Conservation (phyloP, 1,140 invertebrate species). For the Lutraria rhynchaena region DNA sequence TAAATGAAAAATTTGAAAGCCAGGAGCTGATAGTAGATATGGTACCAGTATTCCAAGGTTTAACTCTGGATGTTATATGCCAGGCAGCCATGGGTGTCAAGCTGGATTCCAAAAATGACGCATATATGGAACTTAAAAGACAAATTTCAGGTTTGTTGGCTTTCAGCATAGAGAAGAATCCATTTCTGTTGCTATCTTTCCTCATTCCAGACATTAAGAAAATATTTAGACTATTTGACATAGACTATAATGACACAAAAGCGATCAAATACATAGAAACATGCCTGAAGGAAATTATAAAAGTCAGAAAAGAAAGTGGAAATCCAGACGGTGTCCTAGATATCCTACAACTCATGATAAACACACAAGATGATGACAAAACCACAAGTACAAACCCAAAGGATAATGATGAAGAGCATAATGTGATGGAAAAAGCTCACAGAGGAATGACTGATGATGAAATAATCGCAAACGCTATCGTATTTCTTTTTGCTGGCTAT, state of each 20-base stretch:
- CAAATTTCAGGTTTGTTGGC: constrained; percentile 25
- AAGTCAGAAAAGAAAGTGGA: constrained; percentile 29
- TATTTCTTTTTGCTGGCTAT: constrained; percentile 88
- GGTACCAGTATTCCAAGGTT: constrained; percentile 25
- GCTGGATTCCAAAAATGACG: constrained; percentile 9
- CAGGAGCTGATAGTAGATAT: constrained; percentile 7
- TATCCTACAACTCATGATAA: constrained; percentile 54
- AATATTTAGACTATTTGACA: constrained; percentile 38
- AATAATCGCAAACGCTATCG: constrained; percentile 86
- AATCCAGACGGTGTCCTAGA: constrained; percentile 17
- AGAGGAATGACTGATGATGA: constrained; percentile 82
- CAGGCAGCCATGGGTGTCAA: constrained; percentile 34
- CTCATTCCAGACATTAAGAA: constrained; percentile 39
- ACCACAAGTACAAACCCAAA: background rate
- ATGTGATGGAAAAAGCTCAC: constrained; percentile 73
- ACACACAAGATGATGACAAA: constrained; percentile 17
- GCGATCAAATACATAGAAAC: constrained; percentile 30
- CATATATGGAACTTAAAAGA: constrained; percentile 15
- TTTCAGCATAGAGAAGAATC: constrained; percentile 47
- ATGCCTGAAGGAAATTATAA: constrained; percentile 12
- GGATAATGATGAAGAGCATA: background rate
- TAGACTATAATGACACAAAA: constrained; percentile 46
- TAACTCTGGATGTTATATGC: constrained; percentile 53
- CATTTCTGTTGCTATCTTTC: constrained; percentile 22
- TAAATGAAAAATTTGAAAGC: background rate